Conservation (phyloP, 1,140 invertebrate genomes). For the Zophobas atratus region DNA sequence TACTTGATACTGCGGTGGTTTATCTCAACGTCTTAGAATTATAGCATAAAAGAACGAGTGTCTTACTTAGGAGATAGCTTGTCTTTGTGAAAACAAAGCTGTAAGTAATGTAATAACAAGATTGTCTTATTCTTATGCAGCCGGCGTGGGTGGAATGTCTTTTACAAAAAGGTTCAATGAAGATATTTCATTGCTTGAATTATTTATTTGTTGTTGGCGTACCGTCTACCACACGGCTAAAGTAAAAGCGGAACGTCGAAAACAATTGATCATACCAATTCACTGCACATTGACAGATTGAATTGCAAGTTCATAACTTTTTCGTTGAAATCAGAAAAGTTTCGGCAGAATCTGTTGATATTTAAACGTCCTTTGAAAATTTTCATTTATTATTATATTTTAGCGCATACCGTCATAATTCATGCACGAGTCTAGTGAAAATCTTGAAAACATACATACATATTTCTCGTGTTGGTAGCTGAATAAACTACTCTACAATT, state of each 20-base stretch:
- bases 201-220: slow-evolving; percentile 14
- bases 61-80: slow-evolving; percentile 23
- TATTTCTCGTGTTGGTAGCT: background rate
- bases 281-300: too few species aligned
- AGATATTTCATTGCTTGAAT: slow-evolving; percentile 12
- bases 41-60: slow-evolving; percentile 11
- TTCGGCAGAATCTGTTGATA: too few species aligned
- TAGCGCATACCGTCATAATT: too few species aligned
- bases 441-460: too few species aligned
- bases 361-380: too few species aligned
- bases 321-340: too few species aligned
- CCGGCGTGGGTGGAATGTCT: background rate
- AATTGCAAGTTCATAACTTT: too few species aligned
- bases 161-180: slow-evolving; percentile 32
- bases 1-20: slow-evolving; percentile 24
- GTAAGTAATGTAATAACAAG: slow-evolving; percentile 17
- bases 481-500: background rate
- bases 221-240: background rate
- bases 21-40: slow-evolving; percentile 21
- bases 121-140: slow-evolving; percentile 27
- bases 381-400: too few species aligned
- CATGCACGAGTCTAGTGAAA: too few species aligned
- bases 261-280: too few species aligned
- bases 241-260: background rate
- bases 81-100: slow-evolving; percentile 8